Base-by-base conservation (phyloP, 2,113 vertebrate genomes). In the western clawed frog (Xenopus tropicalis) region DNA sequence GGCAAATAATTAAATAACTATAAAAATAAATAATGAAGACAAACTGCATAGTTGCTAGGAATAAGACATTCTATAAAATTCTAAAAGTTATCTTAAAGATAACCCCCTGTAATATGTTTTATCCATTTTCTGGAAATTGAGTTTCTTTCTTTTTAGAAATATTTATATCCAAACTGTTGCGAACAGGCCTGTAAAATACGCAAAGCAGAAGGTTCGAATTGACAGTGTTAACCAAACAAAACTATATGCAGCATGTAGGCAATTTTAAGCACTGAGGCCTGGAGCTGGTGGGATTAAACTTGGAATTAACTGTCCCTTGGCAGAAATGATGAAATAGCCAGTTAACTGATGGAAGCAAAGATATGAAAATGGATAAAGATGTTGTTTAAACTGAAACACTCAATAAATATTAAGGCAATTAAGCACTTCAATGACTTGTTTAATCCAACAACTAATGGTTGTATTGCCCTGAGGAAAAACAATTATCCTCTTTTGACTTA, bases 311-410 rank as follows among this genome's bases (percentile, higher is more conserved):
- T 64, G 61, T 64, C 59, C 46, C 46, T 14, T 72, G 23, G 46
- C 70, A 72, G 61, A 29, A 14, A 62, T 62, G 69, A 62, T 48
- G 58, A 71, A 71, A 71, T 71, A 70, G 69, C 21, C 69, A 70
- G 37, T 70, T 22, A 25, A 61, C 37, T 58, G 69, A 70, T 61
- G 57, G 59, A 70, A 70, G 58, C 7, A 20, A 19, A 48, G 69
- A 72, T 54, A 37, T 37, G 21, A 64, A 71, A 72, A 64, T 54
- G n/a, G 46, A 72, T 72, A 59, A 72, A 72, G 70, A 72, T 72
- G 70, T 72, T 64, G 24, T 4, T 21, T 72, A 64, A 72, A 64
- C 10, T 48, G 16, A 72, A 61, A 63, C 46, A 51, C 46, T 24
- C 61, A 42, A 42, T 54, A 72, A 72, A 63, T 54, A 61, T 63